A percentile compares a stretch with the other conserved stretches of the same genome.
phyloP scores from a whole-genome alignment of 2,113 vertebrate genomes.

The Onychorhynchus coronatus region DNA sequence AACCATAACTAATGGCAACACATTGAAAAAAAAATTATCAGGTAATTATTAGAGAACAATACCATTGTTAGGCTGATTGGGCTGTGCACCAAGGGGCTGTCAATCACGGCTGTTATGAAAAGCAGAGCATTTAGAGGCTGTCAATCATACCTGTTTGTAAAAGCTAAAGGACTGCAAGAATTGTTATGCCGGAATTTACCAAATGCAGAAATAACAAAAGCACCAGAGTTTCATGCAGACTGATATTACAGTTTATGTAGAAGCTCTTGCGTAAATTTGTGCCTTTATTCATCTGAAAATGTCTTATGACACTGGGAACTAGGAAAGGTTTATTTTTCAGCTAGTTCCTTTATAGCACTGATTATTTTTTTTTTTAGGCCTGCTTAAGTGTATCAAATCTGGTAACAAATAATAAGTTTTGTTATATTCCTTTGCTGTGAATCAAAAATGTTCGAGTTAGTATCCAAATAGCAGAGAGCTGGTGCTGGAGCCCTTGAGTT shows the following conservation, averaged over 20 bases:
- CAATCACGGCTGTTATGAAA: constrained; percentile 29
- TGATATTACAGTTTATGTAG: not conserved
- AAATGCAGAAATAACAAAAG: constrained; percentile 33
- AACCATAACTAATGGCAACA: not conserved
- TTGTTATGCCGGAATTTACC: not conserved
- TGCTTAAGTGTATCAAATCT: not conserved
- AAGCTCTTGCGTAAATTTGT: not conserved
- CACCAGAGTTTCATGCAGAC: not conserved
- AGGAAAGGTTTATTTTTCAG: not conserved
- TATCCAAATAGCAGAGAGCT: not conserved
- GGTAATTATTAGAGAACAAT: constrained; percentile 48
- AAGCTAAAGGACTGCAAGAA: not conserved
- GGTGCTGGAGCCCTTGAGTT: not conserved
- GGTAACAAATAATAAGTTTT: not conserved
- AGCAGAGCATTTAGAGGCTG: constrained; percentile 18
- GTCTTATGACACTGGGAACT: not conserved
- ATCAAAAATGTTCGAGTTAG: not conserved
- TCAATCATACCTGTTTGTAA: constrained; percentile 40
- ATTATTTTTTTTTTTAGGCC: not conserved
- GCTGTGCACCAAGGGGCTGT: constrained; percentile 5
- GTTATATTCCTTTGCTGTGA: not conserved
- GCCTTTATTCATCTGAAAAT: constrained; percentile 9
- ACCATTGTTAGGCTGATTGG: constrained; percentile 29
- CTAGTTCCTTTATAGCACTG: not conserved
- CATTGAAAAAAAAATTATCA: not conserved